Base-by-base conservation (phyloP, 2,888 invertebrate species). In the Latrodectus hesperus region DNA sequence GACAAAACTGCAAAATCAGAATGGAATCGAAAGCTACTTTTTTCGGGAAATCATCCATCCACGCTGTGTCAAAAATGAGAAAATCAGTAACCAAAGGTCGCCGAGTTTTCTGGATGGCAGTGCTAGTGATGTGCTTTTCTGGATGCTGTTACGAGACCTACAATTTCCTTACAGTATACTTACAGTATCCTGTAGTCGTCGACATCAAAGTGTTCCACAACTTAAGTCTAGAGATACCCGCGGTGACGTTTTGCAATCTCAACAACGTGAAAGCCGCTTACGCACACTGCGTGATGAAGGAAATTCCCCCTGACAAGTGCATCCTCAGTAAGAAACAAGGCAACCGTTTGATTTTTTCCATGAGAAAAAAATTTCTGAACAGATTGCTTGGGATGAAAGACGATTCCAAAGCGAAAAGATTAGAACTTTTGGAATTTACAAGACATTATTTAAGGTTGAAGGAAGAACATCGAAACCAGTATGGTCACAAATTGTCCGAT, bases 171-270 rank as follows among this genome's bases (percentile, higher is more conserved):
- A 51, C 72, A 0, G n/a, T 74, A 17, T 84, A 74, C 16, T 74
- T 84, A 11, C 55, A 84, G 51, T 84, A 79, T 49, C 84, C 78
- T 5, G 84, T 84, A 1, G 68, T 84, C 11, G 74, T 68, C 12
- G 70, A 64, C 26, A 38, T 79, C 2, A 60, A 67, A 22, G 52
- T 74, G 12, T 22, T 26, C 11, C 52, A 60, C 14, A 6, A 55
- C 11, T 11, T 11, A 0, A 74, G 49, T 22, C 11, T 51, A 14
- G 51, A 68, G 38, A 78, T 78, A 22, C 84, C 84, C 1, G 84
- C 84, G 8, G 79, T 84, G 4, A 79, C 84, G 4, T 16, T 84
- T 8, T 79, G 84, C 74, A 79, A 74, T 26, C n/a, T 84, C 10
- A 84, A 84, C 55, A 52, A 73, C 17, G 68, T 79, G 55, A 78